Evolutionary conservation across 2,113 vertebrate genomes (phyloP).

Genomic region (Donacobius atricapilla): DNA sequence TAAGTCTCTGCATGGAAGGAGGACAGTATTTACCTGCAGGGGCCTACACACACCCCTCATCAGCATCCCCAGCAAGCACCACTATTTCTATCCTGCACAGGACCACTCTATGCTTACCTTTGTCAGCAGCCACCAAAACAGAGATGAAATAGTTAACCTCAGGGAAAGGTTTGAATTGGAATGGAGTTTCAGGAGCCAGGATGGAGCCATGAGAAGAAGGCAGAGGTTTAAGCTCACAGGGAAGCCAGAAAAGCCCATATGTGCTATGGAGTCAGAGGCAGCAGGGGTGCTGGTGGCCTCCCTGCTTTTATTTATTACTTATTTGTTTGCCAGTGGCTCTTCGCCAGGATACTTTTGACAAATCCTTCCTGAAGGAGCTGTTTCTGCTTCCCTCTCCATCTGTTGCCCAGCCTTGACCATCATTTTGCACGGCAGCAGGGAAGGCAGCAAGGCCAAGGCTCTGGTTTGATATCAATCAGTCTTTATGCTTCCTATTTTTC

Average conservation of each 20-base stretch:
- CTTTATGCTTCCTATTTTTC: background rate
- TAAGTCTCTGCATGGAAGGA: background rate
- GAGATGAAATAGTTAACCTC: background rate
- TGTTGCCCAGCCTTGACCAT: background rate
- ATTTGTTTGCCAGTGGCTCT: constrained; percentile 4
- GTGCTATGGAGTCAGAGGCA: background rate
- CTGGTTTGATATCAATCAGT: background rate
- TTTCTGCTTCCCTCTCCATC: background rate
- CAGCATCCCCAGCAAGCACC: background rate
- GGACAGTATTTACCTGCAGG: background rate
- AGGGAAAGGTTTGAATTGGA: background rate
- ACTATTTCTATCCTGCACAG: background rate
- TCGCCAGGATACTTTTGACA: background rate
- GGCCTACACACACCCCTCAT: background rate
- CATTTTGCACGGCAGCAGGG: background rate
- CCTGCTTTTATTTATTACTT: constrained; percentile 26
- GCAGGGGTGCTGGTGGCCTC: background rate
- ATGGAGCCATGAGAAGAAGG: background rate
- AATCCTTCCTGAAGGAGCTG: background rate
- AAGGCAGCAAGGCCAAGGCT: background rate
- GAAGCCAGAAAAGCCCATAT: background rate
- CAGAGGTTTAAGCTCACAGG: background rate
- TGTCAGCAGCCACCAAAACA: background rate
- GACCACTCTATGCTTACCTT: background rate
- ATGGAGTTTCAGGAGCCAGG: background rate